Conservation (phyloP, 2,888 invertebrate species). For the Hirtodrosophila histrioides region DNA sequence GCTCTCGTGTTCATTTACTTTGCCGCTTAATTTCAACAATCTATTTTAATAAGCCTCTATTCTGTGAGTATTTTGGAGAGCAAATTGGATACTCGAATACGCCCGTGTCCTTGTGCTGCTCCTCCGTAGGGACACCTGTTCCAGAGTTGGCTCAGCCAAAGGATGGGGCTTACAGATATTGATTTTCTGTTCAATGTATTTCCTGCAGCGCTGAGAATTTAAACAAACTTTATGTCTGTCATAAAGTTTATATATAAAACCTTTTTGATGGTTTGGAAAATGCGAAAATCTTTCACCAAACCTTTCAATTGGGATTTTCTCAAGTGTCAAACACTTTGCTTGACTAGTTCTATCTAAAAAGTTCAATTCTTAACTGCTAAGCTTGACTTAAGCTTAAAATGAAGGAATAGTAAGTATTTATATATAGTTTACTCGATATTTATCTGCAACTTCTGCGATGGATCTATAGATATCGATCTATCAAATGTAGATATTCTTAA, state of each 20-base stretch:
- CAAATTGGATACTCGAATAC: constrained; percentile 52
- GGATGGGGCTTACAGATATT: constrained; percentile 38
- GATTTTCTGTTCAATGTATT: constrained; percentile 40
- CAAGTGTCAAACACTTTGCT: too few species aligned
- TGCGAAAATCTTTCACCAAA: too few species aligned
- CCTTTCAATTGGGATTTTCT: too few species aligned
- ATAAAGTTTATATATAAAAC: constrained; percentile 18
- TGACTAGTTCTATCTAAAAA: too few species aligned
- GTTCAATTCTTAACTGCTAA: too few species aligned
- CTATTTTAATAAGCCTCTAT: constrained; percentile 72
- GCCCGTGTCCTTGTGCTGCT: constrained; percentile 14
- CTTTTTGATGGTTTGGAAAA: too few species aligned
- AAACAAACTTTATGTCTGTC: constrained; percentile 18
- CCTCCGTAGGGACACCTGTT: constrained; percentile 25
- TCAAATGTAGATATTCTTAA: too few species aligned
- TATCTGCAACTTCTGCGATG: too few species aligned
- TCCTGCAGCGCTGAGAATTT: neutral
- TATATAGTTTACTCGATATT: too few species aligned
- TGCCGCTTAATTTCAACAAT: constrained; percentile 68
- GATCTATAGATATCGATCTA: too few species aligned
- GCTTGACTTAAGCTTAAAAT: too few species aligned
- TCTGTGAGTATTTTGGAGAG: constrained; percentile 37
- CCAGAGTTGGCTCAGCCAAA: constrained; percentile 4
- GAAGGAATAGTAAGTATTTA: too few species aligned
- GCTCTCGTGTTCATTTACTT: constrained; percentile 50